These are phyloP conservation scores for Pseudobourletiella spinata DNA, from an alignment of 1,140 invertebrate genomes.

Conservation along the genomic window DNA sequence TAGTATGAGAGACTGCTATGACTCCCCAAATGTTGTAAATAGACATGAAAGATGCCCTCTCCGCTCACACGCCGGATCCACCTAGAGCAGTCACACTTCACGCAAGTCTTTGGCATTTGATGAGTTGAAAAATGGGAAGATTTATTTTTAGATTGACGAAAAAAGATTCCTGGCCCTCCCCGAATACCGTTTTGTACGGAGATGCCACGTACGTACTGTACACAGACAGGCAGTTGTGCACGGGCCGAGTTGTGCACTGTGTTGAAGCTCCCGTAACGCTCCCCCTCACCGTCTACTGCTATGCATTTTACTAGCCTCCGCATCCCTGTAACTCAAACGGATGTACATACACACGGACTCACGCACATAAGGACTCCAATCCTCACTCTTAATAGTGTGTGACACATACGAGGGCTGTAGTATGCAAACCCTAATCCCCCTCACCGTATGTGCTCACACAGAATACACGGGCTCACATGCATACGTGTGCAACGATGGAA, in stretches of 20 bases:
- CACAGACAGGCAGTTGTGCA: not conserved
- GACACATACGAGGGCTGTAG: too few relatives aligned
- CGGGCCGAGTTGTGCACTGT: too few relatives aligned
- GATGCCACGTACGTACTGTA: not conserved
- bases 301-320: too few relatives aligned
- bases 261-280: not conserved
- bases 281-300: not conserved
- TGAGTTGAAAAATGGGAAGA: slow-evolving; percentile 31
- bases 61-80: slow-evolving; percentile 4
- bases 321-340: too few relatives aligned
- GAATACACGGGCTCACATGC: too few relatives aligned
- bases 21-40: not conserved
- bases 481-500: too few relatives aligned
- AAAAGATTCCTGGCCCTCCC: slow-evolving; percentile 11
- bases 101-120: slow-evolving; percentile 21
- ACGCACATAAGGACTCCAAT: too few relatives aligned
- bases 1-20: not conserved
- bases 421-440: too few relatives aligned
- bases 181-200: not conserved
- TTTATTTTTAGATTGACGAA: slow-evolving; percentile 28
- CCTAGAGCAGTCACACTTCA: slow-evolving; percentile 7
- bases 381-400: too few relatives aligned
- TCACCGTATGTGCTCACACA: too few relatives aligned
- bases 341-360: too few relatives aligned
- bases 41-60: slow-evolving; percentile 12